These are phyloP conservation scores for Triplophysa tibetana DNA, from an alignment of 2,113 vertebrate species.

Conservation along the genomic window DNA sequence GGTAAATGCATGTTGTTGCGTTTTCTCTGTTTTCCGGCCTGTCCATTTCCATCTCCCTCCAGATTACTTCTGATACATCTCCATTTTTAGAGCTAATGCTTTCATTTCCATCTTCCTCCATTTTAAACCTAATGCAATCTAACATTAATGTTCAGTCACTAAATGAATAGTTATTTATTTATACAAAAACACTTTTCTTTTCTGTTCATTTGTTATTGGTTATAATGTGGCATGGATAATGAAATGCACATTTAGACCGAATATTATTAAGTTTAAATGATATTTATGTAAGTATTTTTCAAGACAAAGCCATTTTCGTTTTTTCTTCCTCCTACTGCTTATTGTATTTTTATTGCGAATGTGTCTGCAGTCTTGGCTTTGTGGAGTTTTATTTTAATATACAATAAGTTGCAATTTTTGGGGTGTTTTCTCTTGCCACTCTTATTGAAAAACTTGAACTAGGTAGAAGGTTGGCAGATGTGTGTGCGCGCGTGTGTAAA, in stretches of 20 bases:
- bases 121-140: constrained; percentile 6
- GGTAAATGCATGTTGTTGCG: constrained; percentile 1
- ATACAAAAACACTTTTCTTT: background rate
- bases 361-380: background rate
- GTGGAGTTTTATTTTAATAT: background rate
- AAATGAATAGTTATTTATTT: background rate
- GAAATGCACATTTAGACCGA: background rate
- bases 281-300: constrained; percentile 1
- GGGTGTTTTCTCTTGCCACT: background rate
- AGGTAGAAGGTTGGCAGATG: background rate
- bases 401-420: background rate
- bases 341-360: background rate
- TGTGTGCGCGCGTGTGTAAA: constrained; percentile 14
- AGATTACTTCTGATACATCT: background rate
- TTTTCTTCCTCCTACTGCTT: background rate
- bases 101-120: background rate
- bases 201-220: background rate
- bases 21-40: background rate
- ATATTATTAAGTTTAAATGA: background rate
- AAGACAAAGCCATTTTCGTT: background rate
- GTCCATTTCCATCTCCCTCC: constrained; percentile 15
- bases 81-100: constrained; percentile 16
- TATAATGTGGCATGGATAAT: background rate
- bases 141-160: background rate
- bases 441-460: constrained; percentile 2